phyloP scores from a whole-genome alignment of 2,113 vertebrate species.

The Chaetura pelagica region DNA sequence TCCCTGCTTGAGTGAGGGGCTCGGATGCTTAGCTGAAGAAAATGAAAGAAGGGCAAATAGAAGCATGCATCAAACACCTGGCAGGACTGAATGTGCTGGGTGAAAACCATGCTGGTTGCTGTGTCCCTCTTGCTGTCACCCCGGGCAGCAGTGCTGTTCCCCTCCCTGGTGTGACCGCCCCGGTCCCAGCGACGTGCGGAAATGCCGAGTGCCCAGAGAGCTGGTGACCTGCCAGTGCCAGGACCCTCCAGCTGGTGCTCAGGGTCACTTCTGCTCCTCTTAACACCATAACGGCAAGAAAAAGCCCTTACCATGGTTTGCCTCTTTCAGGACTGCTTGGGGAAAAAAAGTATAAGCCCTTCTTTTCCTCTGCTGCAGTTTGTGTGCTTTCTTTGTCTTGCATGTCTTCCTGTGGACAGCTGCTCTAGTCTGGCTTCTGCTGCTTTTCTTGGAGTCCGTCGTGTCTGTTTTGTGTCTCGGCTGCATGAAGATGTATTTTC shows the following conservation, averaged over 20 bases:
- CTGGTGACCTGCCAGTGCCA: not conserved
- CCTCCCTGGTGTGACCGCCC: not conserved
- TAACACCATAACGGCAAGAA: slow-evolving; percentile 1
- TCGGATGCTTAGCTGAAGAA: not conserved
- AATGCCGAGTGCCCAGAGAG: not conserved
- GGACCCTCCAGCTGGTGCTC: not conserved
- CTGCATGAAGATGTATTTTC: slow-evolving; percentile 72
- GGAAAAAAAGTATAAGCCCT: slow-evolving; percentile 78
- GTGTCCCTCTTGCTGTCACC: not conserved
- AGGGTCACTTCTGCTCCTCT: not conserved
- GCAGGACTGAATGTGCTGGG: not conserved
- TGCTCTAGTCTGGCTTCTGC: slow-evolving; percentile 55
- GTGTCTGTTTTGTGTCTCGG: slow-evolving; percentile 50
- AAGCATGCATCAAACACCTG: not conserved
- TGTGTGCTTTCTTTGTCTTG: slow-evolving; percentile 75
- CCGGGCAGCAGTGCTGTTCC: not conserved
- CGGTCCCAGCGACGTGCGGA: not conserved
- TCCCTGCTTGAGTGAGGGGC: not conserved
- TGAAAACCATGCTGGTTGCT: not conserved
- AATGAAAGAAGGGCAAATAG: slow-evolving; percentile 31
- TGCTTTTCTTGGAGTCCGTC: slow-evolving; percentile 20
- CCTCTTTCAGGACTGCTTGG: slow-evolving; percentile 81
- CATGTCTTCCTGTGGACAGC: slow-evolving; percentile 71
- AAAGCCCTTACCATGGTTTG: slow-evolving; percentile 74
- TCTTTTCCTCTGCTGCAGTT: slow-evolving; percentile 60